phyloP scores from a whole-genome alignment of 2,113 vertebrate genomes.

The Crotalus helleri region DNA sequence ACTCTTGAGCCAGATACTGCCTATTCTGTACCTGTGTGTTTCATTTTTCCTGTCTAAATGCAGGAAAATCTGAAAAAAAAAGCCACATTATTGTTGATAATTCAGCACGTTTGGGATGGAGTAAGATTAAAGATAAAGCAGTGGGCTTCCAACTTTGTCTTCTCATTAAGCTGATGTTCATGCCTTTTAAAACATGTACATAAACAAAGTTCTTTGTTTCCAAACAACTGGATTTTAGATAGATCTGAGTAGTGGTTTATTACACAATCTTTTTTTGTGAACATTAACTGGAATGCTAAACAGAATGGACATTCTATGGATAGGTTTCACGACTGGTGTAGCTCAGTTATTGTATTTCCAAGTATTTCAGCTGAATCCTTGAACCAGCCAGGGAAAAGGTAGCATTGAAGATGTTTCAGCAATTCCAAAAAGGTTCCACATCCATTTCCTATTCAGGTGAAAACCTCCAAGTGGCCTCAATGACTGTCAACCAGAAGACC shows the following conservation, averaged over 20 bases:
- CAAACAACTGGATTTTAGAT: conserved; percentile 37
- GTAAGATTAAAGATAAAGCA: conserved; percentile 23
- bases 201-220: conserved; percentile 24
- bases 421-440: not conserved
- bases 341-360: not conserved
- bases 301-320: conserved; percentile 27
- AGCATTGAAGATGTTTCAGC: not conserved
- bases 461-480: not conserved
- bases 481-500: not conserved
- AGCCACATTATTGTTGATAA: conserved; percentile 45
- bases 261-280: conserved; percentile 34
- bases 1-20: not conserved
- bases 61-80: conserved; percentile 33
- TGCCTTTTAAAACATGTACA: not conserved
- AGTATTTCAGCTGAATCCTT: not conserved
- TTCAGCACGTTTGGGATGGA: conserved; percentile 16
- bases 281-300: conserved; percentile 39
- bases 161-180: not conserved
- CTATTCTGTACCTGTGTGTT: not conserved
- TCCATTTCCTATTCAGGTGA: not conserved
- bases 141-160: conserved; percentile 9
- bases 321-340: conserved; percentile 34
- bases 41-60: not conserved
- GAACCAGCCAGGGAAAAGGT: not conserved
- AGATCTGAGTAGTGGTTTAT: conserved; percentile 13